phyloP scores from a whole-genome alignment of 2,888 invertebrate species.

The Notocelia uddmanniana region DNA sequence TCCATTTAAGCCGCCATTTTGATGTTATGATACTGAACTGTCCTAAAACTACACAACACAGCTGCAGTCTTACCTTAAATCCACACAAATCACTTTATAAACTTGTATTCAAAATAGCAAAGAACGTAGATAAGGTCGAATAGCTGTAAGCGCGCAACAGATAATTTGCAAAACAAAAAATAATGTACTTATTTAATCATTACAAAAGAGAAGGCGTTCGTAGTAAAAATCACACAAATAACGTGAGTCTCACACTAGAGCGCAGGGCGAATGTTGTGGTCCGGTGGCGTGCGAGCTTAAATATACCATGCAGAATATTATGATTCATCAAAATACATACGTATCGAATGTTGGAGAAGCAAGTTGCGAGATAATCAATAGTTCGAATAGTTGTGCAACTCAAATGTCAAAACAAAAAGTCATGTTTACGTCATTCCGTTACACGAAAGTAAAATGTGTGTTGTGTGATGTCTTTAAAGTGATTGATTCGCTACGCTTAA shows the following conservation, averaged over 20 bases:
- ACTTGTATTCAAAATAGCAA: background rate
- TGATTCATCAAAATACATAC: conserved; percentile 62
- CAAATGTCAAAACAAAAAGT: conserved; percentile 55
- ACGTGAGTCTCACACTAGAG: conserved; percentile 49
- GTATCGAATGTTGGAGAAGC: conserved; percentile 61
- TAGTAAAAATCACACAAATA: background rate
- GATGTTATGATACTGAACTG: background rate
- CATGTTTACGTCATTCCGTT: conserved; percentile 49
- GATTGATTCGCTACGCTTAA: background rate
- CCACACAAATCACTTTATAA: background rate
- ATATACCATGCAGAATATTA: conserved; percentile 58
- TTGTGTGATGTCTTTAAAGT: background rate
- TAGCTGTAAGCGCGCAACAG: conserved; percentile 22
- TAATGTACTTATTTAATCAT: conserved; percentile 43
- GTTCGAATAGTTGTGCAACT: conserved; percentile 44
- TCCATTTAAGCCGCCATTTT: conserved; percentile 10
- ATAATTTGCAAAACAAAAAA: conserved; percentile 29
- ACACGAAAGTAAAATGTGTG: background rate
- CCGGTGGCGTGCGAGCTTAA: conserved; percentile 54
- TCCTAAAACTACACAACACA: background rate
- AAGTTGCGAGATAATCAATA: conserved; percentile 50
- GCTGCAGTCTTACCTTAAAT: conserved; percentile 17
- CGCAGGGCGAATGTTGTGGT: conserved; percentile 57
- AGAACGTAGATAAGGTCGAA: background rate
- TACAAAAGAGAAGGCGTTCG: background rate